A percentile compares a stretch with the other conserved stretches of the same genome.
Evolutionary conservation across 2,113 vertebrate species (phyloP).

Genomic region (Phasianus colchicus): DNA sequence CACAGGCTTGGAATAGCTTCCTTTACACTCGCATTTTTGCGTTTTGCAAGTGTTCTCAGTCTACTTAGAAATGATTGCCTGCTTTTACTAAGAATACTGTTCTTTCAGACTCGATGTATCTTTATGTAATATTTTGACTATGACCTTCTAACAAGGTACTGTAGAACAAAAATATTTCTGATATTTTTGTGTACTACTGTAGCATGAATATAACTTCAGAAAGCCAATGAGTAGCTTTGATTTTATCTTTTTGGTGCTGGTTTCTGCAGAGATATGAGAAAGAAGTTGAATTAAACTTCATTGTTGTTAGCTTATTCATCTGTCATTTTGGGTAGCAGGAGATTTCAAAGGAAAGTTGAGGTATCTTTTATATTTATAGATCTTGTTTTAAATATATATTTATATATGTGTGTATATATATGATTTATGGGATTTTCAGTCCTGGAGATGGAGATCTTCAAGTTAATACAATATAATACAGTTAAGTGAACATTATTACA

Average conservation of each 20-base stretch:
- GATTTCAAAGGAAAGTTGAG: background rate
- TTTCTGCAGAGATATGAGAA: background rate
- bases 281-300: background rate
- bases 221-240: background rate
- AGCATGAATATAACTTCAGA: background rate
- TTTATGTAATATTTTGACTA: background rate
- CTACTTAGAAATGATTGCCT: background rate
- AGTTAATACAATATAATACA: background rate
- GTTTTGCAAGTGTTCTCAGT: background rate
- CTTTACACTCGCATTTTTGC: background rate
- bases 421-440: background rate
- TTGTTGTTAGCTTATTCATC: background rate
- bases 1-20: background rate
- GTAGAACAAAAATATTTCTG: background rate
- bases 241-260: background rate
- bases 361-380: background rate
- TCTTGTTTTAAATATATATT: background rate
- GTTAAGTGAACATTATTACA: background rate
- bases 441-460: background rate
- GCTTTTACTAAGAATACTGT: background rate
- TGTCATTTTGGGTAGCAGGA: background rate
- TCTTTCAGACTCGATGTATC: background rate
- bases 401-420: background rate
- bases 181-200: background rate
- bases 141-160: background rate